phyloP scores from a whole-genome alignment of 1,140 invertebrate genomes.

The Calephelis virginiensis region DNA sequence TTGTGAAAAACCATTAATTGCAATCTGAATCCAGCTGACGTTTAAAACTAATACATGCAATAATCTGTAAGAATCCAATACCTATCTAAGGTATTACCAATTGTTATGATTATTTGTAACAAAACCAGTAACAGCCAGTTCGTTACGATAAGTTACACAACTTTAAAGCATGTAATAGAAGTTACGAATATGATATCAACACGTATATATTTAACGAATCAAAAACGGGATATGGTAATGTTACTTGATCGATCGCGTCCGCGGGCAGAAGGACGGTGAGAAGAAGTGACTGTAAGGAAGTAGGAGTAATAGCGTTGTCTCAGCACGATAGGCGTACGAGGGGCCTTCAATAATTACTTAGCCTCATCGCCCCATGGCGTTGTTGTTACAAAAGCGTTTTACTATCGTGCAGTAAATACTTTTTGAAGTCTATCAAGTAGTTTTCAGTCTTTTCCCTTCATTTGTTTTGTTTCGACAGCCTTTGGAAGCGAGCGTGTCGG shows the following conservation, averaged over 20 bases:
- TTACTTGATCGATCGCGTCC: not conserved
- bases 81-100: not conserved
- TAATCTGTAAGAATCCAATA: not conserved
- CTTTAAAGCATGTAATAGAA: not conserved
- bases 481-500: no score
- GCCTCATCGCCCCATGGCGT: no score
- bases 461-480: no score
- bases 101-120: not conserved
- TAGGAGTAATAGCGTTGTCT: no score
- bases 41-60: not conserved
- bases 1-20: no score
- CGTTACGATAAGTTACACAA: constrained; percentile 2
- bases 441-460: no score
- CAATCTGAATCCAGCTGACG: not conserved
- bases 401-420: no score
- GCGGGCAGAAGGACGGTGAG: not conserved
- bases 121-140: not conserved
- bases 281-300: not conserved
- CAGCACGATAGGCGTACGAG: no score
- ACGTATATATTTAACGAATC: not conserved
- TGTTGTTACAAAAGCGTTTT: no score
- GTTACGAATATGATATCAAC: constrained; percentile 5
- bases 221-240: not conserved
- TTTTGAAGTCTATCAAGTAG: no score
- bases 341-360: no score